Evolutionary conservation across 2,888 invertebrate species (phyloP), one percentile per base, ranked within the genome.

Genomic region (Eilema caniola): DNA sequence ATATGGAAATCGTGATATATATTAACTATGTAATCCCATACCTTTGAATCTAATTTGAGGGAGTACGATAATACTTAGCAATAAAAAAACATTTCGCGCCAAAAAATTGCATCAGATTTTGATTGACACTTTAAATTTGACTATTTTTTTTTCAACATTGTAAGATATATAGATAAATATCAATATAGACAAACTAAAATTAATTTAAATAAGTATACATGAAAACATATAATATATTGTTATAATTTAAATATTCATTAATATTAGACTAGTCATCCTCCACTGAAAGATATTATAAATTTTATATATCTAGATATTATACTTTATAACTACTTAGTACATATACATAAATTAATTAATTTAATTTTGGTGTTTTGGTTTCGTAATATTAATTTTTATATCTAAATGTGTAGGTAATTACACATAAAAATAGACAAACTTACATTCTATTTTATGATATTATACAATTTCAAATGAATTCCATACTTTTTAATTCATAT

Each of bases 291-390:
- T 56, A 67, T 67, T 67, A n/a, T 47, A 47, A 47, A 47, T 47
- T 41, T 70, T 67, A 60, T 33, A 72, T 62, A 24, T 66, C 56
- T 59, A n/a, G n/a, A n/a, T n/a, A 62, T 28, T 23, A 69, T 63
- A 12, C 67, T 62, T 69, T 64, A 62, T 57, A 69, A 59, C n/a
- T n/a, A n/a, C n/a, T n/a, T n/a, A n/a, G n/a, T n/a, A n/a, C n/a
- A 75, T 70, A 72, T 74, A 61, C 56, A 66, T 73, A 70, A 75
- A 66, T 73, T 80, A 41, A 78, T 66, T 68, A 76, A 72, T 70
- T 80, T 82, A 82, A 75, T 74, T 84, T 88, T 88, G 88, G 88
- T 88, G 88, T 88, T 88, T 85, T 87, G 83, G 77, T 83, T 83
- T 76, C 75, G 37, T 73, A 82, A 81, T 33, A 63, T 69, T 79